Conservation (phyloP, 1,140 invertebrate genomes). For the Cydia strobilella region DNA sequence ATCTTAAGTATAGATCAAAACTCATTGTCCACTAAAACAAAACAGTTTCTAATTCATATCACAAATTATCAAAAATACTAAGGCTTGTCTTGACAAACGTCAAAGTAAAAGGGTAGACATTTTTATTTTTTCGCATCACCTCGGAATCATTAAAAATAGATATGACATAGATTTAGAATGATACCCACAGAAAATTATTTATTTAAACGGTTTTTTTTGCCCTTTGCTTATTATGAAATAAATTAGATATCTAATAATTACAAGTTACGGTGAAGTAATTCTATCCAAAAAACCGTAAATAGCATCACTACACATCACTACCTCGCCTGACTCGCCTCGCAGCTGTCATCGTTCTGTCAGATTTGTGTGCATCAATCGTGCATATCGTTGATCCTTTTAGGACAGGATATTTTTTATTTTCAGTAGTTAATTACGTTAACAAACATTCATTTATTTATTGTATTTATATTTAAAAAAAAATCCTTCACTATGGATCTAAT, state of each 20-base stretch:
- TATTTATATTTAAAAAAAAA: neutral
- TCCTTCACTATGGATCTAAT: neutral
- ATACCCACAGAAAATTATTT: no score
- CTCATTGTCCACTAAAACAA: conserved; percentile 23
- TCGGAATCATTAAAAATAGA: neutral
- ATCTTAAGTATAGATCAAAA: conserved; percentile 3
- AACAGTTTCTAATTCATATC: conserved; percentile 21
- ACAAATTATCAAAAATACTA: conserved; percentile 32
- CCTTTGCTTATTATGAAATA: neutral
- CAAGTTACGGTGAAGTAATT: no score
- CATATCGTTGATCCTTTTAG: neutral
- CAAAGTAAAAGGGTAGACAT: conserved; percentile 27
- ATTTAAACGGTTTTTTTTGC: neutral
- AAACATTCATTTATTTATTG: neutral
- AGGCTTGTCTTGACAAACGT: conserved; percentile 21
- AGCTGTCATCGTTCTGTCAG: neutral
- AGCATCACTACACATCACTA: neutral
- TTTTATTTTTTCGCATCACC: neutral
- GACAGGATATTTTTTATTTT: conserved; percentile 1
- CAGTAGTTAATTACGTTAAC: neutral
- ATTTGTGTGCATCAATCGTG: neutral
- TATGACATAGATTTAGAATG: neutral
- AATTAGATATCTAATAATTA: no score
- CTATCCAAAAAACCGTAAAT: neutral
- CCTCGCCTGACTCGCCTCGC: no score